Percentiles rank a stretch among this genome's conserved stretches.
These are phyloP conservation scores for Bettongia penicillata DNA, from an alignment of 2,113 vertebrate genomes.

Conservation along the genomic window DNA sequence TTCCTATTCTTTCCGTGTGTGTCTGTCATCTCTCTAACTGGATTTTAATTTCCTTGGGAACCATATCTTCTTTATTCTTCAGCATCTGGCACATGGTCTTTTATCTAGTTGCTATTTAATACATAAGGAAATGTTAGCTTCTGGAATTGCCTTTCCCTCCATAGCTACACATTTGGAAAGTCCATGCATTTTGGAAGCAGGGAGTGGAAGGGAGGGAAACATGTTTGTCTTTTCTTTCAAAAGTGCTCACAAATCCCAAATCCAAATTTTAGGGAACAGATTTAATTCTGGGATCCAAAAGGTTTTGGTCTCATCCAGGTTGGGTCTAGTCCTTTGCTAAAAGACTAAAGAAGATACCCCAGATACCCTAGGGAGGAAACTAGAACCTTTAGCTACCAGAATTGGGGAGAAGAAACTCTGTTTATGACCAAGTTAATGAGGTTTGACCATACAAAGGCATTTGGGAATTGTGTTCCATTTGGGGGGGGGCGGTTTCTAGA, in stretches of 20 bases:
- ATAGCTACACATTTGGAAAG: background rate
- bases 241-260: background rate
- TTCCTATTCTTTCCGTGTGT: background rate
- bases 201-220: too few species aligned
- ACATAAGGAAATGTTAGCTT: background rate
- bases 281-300: background rate
- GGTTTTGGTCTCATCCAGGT: background rate
- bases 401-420: background rate
- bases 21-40: background rate
- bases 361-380: background rate
- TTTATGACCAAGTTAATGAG: background rate
- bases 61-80: background rate
- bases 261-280: background rate
- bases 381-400: background rate
- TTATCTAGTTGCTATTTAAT: background rate
- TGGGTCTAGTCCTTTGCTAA: background rate
- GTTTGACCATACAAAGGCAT: background rate
- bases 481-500: background rate
- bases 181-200: background rate
- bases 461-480: background rate
- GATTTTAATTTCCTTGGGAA: background rate
- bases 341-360: background rate
- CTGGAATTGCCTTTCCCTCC: background rate
- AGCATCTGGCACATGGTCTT: background rate
- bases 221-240: background rate